Base-by-base conservation (phyloP, 92 coral and sea anemone species). In the Plumapathes pennacea region DNA sequence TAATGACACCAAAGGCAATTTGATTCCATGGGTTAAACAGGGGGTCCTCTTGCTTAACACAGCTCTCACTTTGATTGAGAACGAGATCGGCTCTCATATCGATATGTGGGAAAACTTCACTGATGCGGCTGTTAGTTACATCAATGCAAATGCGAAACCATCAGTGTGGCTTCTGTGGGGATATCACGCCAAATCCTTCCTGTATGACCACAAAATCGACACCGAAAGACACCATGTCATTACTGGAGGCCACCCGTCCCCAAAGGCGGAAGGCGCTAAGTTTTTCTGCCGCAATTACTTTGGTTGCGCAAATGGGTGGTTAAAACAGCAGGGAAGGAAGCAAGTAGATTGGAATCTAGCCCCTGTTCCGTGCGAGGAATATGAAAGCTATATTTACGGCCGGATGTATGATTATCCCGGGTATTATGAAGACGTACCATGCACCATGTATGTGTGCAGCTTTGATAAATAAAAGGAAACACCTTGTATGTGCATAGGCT, bases 91-190 rank as follows among this genome's bases (percentile, higher is more conserved):
- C 31, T 77, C 84, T 2, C 84, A 77, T 55, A 21, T 77, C n/a
- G n/a, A 17, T 0, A 40, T 71, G 32, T 77, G 84, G 84, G 46
- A 44, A 29, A 33, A 42, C 3, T 77, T 77, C 32, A 59, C 44
- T 28, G 19, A 25, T 2, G 62, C 57, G 26, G 39, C 62, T 23
- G 25, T 77, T 30, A 50, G 50, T 11, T 70, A 40, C 55, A 72
- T 77, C 31, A 77, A 60, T 47, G 57, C 71, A 0, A 14, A 58
- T 15, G 61, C 65, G 10, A 21, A 51, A 10, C 81, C 84, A 22
- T 57, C 67, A 2, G 73, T 53, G 11, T 77, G 81, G 84, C 51
- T 77, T 54, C 64, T 77, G 46, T 77, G 84, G 84, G 81, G 81
- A 10, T 29, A 43, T 43, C 43, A 71, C 38, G 84, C 81, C 10